Base-by-base conservation (phyloP, 2,888 invertebrate genomes). In the Ectropis crepuscularia region DNA sequence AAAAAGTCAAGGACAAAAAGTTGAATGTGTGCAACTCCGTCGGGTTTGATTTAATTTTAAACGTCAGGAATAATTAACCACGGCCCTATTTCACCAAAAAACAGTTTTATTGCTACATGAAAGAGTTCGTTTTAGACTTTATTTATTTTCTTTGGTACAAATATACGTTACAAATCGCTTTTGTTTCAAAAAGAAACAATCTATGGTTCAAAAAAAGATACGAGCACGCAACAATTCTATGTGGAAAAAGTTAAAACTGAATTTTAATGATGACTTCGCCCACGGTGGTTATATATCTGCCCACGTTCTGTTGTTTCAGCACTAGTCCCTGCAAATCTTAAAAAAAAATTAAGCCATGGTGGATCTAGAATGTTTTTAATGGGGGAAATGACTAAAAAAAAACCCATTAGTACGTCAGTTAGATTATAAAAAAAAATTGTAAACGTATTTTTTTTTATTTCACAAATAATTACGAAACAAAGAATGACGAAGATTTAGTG, bases 101-200 rank as follows among this genome's bases (percentile, higher is more conserved):
- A 57, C 57, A 57, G 53, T 57, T 63, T 63, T 63, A 63, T 50
- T 28, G 46, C 45, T 45, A 39, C 51, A 45, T 54, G 48, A 43
- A 54, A 54, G 38, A 38, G 9, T 57, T 53, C 53, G 57, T 36
- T 50, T 53, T 47, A 38, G 48, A 43, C 39, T 11, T 39, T 46
- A 54, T 63, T 63, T 63, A 47, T 63, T 63, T 57, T 55, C 16
- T 50, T 55, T 59, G 42, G 39, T n/a, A n/a, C 16, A 54, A 57
- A 43, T 37, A 12, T 53, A 57, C 39, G 6, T 42, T 48, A 38
- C 28, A 48, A 47, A 63, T 38, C 62, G 45, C 8, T 39, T 42
- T 47, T 59, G 47, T 49, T 41, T 36, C 41, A 49, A 45, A 36
- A 28, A 50, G 28, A 53, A 11, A 53, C 8, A 43, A 53, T 36